Conservation (phyloP, 1,140 invertebrate species). For the roundworm (Caenorhabditis elegans) region WBcel235 BX284605.5:7590501-7591000, state of each 20-base stretch:
- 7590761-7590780: too few species aligned
- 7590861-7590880: neutral
- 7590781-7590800: too few species aligned
- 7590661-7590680: neutral
- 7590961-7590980: too few species aligned
- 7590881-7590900: too few species aligned
- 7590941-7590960: neutral
- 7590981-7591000: too few species aligned
- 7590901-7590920: too few species aligned
- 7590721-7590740: too few species aligned
- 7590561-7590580: constrained; percentile 19
- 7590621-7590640: neutral
- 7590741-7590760: too few species aligned
- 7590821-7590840: neutral
- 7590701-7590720: constrained; percentile 7
- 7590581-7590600: neutral
- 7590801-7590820: too few species aligned
- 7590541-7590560: neutral
- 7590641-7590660: neutral
- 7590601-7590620: constrained; percentile 24
- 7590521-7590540: neutral
- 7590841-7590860: neutral
- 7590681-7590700: neutral
- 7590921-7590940: neutral
- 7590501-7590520: too few species aligned